Evolutionary conservation across 2,888 invertebrate genomes (phyloP).

Genomic region (Tineola bisselliella): DNA sequence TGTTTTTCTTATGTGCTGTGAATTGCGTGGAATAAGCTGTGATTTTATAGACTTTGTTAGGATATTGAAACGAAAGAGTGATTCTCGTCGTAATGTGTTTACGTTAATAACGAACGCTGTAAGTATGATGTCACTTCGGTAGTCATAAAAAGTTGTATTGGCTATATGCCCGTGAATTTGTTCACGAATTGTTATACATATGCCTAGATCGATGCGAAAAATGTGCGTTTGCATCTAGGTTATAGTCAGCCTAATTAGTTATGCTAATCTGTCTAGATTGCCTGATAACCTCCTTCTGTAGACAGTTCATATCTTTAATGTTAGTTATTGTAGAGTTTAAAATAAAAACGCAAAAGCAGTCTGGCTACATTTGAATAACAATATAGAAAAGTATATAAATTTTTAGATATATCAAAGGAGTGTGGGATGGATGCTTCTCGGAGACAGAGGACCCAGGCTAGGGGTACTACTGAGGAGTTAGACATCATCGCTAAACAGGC

Average conservation of each 20-base stretch:
- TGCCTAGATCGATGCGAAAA: constrained; percentile 43
- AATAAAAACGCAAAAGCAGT: too few species aligned
- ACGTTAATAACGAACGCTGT: constrained; percentile 57
- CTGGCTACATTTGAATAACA: too few species aligned
- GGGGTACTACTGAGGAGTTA: constrained; percentile 95
- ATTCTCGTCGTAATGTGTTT: constrained; percentile 49
- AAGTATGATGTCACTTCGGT: constrained; percentile 64
- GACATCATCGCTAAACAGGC: constrained; percentile 98
- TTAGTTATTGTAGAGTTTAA: neutral
- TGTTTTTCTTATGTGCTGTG: constrained; percentile 19
- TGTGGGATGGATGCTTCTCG: constrained; percentile 64
- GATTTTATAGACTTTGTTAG: neutral
- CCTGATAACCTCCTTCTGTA: neutral
- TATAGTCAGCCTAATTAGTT: constrained; percentile 30
- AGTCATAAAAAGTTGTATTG: constrained; percentile 59
- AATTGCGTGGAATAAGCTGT: neutral
- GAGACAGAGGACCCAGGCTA: constrained; percentile 80
- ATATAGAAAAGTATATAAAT: too few species aligned
- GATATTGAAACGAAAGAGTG: neutral
- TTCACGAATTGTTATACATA: constrained; percentile 25
- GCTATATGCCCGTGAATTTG: constrained; percentile 66
- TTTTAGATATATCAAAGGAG: neutral
- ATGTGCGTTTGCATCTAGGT: constrained; percentile 46
- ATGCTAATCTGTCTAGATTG: neutral
- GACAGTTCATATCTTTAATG: neutral